Percentiles rank a stretch among this genome's conserved stretches.
Conservation (phyloP, 2,113 vertebrate species). For the Engraulis encrasicolus region DNA sequence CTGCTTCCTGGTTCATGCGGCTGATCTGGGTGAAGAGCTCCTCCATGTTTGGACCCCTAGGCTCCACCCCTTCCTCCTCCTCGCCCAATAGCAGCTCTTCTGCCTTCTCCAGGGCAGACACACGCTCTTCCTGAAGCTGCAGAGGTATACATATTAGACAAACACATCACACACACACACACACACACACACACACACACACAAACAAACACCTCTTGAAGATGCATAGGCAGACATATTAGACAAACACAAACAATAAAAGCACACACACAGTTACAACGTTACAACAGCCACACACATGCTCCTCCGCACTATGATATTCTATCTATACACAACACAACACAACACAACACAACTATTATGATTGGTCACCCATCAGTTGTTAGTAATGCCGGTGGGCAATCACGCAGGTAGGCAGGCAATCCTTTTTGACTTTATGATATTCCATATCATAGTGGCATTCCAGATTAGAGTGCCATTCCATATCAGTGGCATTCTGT, state of each 20-base stretch:
- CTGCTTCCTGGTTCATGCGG: slow-evolving; percentile 44
- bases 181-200: not conserved
- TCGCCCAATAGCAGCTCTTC: slow-evolving; percentile 29
- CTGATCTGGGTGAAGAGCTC: slow-evolving; percentile 61
- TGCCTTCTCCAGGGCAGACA: not conserved
- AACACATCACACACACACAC: not conserved
- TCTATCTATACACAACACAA: not conserved
- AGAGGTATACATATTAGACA: not conserved
- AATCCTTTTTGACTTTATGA: too few species aligned
- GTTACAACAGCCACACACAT: not conserved
- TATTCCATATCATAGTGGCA: too few species aligned
- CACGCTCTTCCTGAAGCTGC: not conserved
- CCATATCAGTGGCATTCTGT: not conserved
- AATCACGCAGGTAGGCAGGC: too few species aligned
- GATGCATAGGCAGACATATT: not conserved
- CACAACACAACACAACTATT: too few species aligned
- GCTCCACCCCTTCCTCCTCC: slow-evolving; percentile 7
- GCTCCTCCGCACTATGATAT: not conserved
- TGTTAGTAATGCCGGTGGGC: too few species aligned
- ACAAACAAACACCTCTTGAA: not conserved
- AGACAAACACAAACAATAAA: not conserved
- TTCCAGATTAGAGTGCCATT: not conserved
- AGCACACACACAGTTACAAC: not conserved
- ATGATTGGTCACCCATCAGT: too few species aligned
- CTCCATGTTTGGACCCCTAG: slow-evolving; percentile 47